phyloP scores from a whole-genome alignment of 1,140 invertebrate species.

The Lepidurus arcticus region DNA sequence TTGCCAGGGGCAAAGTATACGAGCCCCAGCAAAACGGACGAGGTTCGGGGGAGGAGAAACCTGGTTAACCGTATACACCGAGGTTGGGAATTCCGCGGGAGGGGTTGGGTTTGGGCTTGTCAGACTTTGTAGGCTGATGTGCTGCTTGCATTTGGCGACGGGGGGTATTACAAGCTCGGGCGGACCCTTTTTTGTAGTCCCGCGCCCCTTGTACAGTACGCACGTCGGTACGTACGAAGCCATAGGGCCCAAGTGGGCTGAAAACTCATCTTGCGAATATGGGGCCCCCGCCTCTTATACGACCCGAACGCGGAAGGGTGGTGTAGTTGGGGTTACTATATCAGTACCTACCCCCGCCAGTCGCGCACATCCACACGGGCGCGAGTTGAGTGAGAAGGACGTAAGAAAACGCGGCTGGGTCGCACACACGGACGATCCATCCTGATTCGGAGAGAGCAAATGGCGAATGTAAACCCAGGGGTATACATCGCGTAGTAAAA shows the following conservation, averaged over 20 bases:
- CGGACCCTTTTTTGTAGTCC: background rate
- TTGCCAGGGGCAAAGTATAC: background rate
- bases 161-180: background rate
- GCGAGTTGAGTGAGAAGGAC: background rate
- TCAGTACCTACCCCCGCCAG: background rate
- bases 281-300: background rate
- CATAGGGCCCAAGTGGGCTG: conserved; percentile 8
- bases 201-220: no score
- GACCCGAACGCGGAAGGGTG: background rate
- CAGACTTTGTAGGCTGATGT: background rate
- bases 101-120: background rate
- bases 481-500: conserved; percentile 22
- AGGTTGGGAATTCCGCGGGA: background rate
- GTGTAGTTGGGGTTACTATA: background rate
- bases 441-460: conserved; percentile 12
- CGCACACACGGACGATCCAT: conserved; percentile 7
- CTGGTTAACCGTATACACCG: background rate
- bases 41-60: background rate
- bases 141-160: background rate
- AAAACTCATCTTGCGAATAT: conserved; percentile 19
- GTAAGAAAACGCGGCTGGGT: background rate
- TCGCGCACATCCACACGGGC: background rate
- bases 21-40: background rate
- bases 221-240: background rate
- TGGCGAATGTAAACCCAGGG: conserved; percentile 7